Evolutionary conservation across 2,888 invertebrate species (phyloP).

Genomic region (Vesta saturnalis): DNA sequence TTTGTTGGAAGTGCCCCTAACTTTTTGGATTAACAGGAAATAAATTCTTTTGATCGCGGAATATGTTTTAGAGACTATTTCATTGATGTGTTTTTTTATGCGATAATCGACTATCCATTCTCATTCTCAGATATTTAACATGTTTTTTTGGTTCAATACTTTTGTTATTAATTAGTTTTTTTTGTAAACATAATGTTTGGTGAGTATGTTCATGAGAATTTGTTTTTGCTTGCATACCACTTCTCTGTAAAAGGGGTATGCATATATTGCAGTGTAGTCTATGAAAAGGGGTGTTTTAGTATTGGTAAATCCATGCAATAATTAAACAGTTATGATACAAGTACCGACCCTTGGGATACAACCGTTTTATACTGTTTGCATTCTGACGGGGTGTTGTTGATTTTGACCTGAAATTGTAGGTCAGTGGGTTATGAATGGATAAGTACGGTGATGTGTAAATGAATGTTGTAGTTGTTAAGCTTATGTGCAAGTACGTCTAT

Average conservation of each 20-base stretch:
- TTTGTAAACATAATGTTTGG: constrained; percentile 23
- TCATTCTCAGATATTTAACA: constrained; percentile 44
- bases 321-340: constrained; percentile 38
- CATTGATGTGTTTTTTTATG: constrained; percentile 37
- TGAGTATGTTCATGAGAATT: constrained; percentile 26
- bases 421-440: background rate
- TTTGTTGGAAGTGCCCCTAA: constrained; percentile 11
- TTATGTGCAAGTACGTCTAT: constrained; percentile 43
- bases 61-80: constrained; percentile 12
- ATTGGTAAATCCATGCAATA: constrained; percentile 28
- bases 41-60: constrained; percentile 29
- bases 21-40: constrained; percentile 20
- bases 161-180: constrained; percentile 21
- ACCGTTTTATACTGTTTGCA: constrained; percentile 16
- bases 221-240: constrained; percentile 41
- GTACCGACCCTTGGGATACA: constrained; percentile 34
- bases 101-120: constrained; percentile 39
- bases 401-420: constrained; percentile 1
- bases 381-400: background rate
- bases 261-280: constrained; percentile 45
- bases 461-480: background rate
- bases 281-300: constrained; percentile 41
- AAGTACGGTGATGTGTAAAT: too few species aligned
- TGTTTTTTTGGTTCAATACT: constrained; percentile 4
- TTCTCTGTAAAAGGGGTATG: constrained; percentile 37